Evolutionary conservation across 2,113 vertebrate genomes (phyloP), one percentile per base, ranked within the genome.

Genomic region (Typhlomys cinereus): DNA sequence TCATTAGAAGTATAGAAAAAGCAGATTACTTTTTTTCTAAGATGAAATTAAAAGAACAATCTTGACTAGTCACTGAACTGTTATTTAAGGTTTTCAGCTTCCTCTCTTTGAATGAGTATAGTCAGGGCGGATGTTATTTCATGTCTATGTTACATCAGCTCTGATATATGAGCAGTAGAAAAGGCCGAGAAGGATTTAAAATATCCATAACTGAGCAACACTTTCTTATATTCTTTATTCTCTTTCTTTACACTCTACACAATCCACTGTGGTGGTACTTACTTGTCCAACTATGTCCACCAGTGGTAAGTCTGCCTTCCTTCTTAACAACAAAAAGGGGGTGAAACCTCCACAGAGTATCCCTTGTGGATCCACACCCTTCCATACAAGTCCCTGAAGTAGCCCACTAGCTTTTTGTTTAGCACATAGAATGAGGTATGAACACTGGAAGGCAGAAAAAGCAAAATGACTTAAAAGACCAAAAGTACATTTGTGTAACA

Each of bases 41-140:
- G 91, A 92, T 89, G 29, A 96, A 96, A 84, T 90, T n/a, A 70
- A 85, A 70, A 82, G 66, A 39, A 44, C 29, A 92, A 79, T 79
- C 59, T 23, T 57, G 61, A 92, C 20, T 80, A 86, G 46, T 10
- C 27, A 59, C n/a, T 50, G 50, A 87, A 80, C 67, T 27, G 46
- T 57, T 82, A 54, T 71, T 59, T 34, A 54, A 87, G 21, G 4
- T 52, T 62, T 36, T 79, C 36, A 57, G 34, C 8, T 44, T 92
- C 50, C 87, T 78, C 69, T 59, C n/a, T 52, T 86, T 61, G 59
- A 85, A 71, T 1, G 34, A 46, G 39, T 69, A 54, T 31, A 48
- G 21, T 62, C 25, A 90, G 64, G 18, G 59, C 18, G 73, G 66
- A 62, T 20, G n/a, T 2, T 23, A 15, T 10, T 7, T 66, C 10